phyloP scores from a whole-genome alignment of 2,888 invertebrate genomes.

The Rhabditophanes sp. region DNA sequence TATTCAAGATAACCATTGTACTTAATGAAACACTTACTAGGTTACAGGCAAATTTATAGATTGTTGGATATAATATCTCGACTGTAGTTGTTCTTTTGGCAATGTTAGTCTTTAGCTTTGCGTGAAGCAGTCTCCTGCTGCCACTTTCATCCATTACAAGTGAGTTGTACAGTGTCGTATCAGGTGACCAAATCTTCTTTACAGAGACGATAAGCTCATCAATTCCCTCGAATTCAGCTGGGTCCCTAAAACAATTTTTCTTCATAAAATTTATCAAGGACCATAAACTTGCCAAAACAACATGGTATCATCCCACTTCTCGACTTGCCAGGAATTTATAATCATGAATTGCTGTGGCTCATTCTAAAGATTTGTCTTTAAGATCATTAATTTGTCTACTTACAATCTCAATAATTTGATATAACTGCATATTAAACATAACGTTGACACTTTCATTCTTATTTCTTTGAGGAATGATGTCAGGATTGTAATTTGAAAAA shows the following conservation, averaged over 20 bases:
- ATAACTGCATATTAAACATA: constrained; percentile 9
- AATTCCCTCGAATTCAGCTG: constrained; percentile 17
- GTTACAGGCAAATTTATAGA: constrained; percentile 27
- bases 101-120: constrained; percentile 23
- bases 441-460: constrained; percentile 7
- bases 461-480: constrained; percentile 11
- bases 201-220: constrained; percentile 22
- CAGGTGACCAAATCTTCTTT: constrained; percentile 21
- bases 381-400: not conserved
- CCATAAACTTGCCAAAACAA: not conserved
- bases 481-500: constrained; percentile 12
- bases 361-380: constrained; percentile 6
- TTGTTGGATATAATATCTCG: constrained; percentile 30
- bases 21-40: constrained; percentile 10
- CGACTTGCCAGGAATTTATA: constrained; percentile 13
- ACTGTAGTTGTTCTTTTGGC: constrained; percentile 21
- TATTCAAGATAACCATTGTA: constrained; percentile 3
- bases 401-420: constrained; percentile 12
- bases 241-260: constrained; percentile 20
- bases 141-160: constrained; percentile 32
- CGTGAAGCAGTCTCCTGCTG: constrained; percentile 23
- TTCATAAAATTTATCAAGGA: not conserved
- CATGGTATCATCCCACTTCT: constrained; percentile 11
- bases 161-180: constrained; percentile 29
- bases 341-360: constrained; percentile 13